Percentiles rank a stretch among this genome's conserved stretches.
These are phyloP conservation scores for Melanotus villosus DNA, from an alignment of 2,888 invertebrate species.

Conservation along the genomic window DNA sequence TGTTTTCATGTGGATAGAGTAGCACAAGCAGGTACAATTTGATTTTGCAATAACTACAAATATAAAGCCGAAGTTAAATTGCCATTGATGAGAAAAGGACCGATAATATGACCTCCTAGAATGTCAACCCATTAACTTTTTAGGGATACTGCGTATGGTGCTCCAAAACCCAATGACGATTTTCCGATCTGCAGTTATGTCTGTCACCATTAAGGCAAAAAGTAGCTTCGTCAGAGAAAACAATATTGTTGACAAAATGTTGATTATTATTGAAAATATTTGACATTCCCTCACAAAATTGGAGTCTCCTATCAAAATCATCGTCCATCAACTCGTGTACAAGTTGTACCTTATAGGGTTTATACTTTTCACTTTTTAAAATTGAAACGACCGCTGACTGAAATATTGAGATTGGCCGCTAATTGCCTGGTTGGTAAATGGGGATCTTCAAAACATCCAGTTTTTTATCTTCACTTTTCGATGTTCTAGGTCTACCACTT, in stretches of 20 bases:
- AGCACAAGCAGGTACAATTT: constrained; percentile 19
- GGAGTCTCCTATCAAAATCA: constrained; percentile 14
- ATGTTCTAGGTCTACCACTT: constrained; percentile 12
- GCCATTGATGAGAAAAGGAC: constrained; percentile 25
- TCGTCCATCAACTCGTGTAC: constrained; percentile 10
- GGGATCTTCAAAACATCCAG: constrained; percentile 12
- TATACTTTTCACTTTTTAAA: constrained; percentile 10
- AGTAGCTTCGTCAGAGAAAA: constrained; percentile 22
- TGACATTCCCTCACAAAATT: constrained; percentile 16
- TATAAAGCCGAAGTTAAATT: constrained; percentile 30
- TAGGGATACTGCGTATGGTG: constrained; percentile 25
- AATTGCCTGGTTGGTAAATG: constrained; percentile 13
- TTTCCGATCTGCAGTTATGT: constrained; percentile 24
- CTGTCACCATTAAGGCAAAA: constrained; percentile 26
- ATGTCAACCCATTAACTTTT: constrained; percentile 25
- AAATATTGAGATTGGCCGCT: constrained; percentile 17
- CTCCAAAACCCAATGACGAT: constrained; percentile 12
- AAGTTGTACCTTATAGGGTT: not conserved
- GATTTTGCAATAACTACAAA: constrained; percentile 26
- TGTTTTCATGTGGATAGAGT: constrained; percentile 18
- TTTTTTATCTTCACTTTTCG: constrained; percentile 4
- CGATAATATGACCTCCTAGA: constrained; percentile 19
- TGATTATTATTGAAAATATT: constrained; percentile 8
- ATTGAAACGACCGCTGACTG: constrained; percentile 2
- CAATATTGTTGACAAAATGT: constrained; percentile 12